Base-by-base conservation (phyloP, 2,113 vertebrate genomes). In the Columbina picui region DNA sequence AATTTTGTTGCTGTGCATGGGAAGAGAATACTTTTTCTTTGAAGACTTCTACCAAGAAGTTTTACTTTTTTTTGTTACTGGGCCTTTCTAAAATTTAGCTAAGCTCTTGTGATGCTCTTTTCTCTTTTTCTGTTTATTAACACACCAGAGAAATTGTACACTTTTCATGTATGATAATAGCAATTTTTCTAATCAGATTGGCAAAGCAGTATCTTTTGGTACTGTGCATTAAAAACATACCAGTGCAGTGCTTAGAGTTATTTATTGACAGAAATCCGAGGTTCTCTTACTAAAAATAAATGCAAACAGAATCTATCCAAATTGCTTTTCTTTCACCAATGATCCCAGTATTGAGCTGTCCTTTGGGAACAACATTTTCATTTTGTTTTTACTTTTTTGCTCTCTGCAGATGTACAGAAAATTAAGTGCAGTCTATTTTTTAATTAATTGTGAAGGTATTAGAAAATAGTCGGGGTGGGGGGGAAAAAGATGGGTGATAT, bases 241-340 rank as follows among this genome's bases (percentile, higher is more conserved):
- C 10, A 12, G 49, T 75, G 61, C 19, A 63, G 25, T 45, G 34
- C 4, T 68, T 53, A 59, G 25, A 36, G 30, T 34, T 61, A 21
- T 12, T 68, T 77, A 75, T 81, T 76, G 30, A 67, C 50, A 80
- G 55, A 73, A 60, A 79, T 60, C 10, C 25, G 13, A 49, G n/a
- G 9, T 78, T 78, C 26, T 93, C 4, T 32, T 53, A 6, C 74
- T 90, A 69, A 86, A 94, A 88, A 80, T 23, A 3, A 77, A 55
- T 61, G 63, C 30, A 67, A 12, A n/a, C 59, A 30, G 10, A 67
- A 26, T 38, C 25, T 36, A 64, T 78, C 14, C 13, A 39, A 68
- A 60, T 56, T 14, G 13, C 0, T 75, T 90, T 71, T 50, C 0
- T 0, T 67, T 84, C 26, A 11, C 32, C 26, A 49, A 0, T 52